phyloP scores from a whole-genome alignment of 2,888 invertebrate species.

The Drosophila quinaria region DNA sequence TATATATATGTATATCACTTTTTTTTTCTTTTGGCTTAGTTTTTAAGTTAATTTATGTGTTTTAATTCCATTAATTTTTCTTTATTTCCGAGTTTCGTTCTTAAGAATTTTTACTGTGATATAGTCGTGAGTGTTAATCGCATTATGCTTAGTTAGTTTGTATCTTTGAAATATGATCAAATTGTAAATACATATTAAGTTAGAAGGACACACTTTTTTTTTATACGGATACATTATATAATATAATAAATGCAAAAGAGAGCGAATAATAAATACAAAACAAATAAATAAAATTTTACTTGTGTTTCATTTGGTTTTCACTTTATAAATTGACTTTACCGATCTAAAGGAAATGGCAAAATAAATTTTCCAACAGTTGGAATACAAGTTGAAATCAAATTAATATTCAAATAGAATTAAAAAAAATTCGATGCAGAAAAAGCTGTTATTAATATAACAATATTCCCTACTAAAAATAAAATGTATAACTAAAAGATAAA shows the following conservation, averaged over 20 bases:
- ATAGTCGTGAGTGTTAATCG: conserved; percentile 63
- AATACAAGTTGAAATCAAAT: not conserved
- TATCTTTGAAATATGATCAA: conserved; percentile 34
- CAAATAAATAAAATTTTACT: conserved; percentile 10
- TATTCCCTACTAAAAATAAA: no score
- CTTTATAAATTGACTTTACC: not conserved
- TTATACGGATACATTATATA: conserved; percentile 18
- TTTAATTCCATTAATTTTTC: conserved; percentile 4
- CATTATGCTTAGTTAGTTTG: conserved; percentile 62
- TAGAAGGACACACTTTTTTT: conserved; percentile 31
- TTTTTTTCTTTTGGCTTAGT: conserved; percentile 20
- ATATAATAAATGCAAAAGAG: conserved; percentile 35
- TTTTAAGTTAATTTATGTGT: conserved; percentile 43
- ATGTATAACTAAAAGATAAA: not conserved
- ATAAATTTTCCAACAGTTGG: no score
- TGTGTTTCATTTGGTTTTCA: not conserved
- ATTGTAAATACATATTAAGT: conserved; percentile 47
- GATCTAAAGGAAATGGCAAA: not conserved
- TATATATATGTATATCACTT: not conserved
- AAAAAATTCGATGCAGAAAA: no score
- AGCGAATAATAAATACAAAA: conserved; percentile 47
- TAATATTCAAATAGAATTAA: not conserved
- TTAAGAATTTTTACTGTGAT: conserved; percentile 61
- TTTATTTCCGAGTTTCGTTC: conserved; percentile 21
- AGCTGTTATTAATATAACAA: no score